Evolutionary conservation across 1,140 invertebrate species (phyloP), one percentile per base, ranked within the genome.

Genomic region (Drosophila neocordata): DNA sequence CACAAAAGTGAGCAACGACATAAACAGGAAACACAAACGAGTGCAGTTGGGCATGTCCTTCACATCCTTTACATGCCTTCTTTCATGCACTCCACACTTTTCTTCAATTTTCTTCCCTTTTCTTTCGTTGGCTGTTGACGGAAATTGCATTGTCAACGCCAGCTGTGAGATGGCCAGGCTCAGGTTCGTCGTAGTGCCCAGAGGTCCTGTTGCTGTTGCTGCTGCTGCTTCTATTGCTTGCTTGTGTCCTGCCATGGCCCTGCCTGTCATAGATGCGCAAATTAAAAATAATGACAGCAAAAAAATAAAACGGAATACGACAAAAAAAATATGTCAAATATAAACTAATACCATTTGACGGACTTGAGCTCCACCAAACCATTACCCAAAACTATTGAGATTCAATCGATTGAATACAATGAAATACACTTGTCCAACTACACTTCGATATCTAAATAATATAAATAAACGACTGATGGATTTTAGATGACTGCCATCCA

Each of bases 71-170:
- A 31, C 22, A 44, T 12, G 13, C 37, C 44, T 27, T 0, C 22
- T 4, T 31, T n/a, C 22, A 0, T 11, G n/a, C 62, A n/a, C 11
- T 22, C 44, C 31, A 34, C 38, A 34, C 52, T 24, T 59, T 60
- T 34, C 58, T 52, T 73, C 59, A 56, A 48, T 64, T 53, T 53
- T 60, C 48, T 66, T 57, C 34, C 38, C 73, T 51, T 77, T 64
- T 85, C 64, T 70, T 65, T 48, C 73, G 69, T 66, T 80, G 13
- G 65, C 65, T 69, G 82, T 75, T 61, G 61, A 72, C 83, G 82
- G 83, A 87, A 87, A 87, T 87, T 88, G 83, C 83, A 82, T 88
- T 87, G 82, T 87, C 82, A 87, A 82, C 83, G 83, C 68, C 80
- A 85, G 61, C 79, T 74, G 78, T 65, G 67, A 34, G 58, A 55